These are phyloP conservation scores for Axis porcinus DNA, from an alignment of 2,113 vertebrate species.

Conservation along the genomic window DNA sequence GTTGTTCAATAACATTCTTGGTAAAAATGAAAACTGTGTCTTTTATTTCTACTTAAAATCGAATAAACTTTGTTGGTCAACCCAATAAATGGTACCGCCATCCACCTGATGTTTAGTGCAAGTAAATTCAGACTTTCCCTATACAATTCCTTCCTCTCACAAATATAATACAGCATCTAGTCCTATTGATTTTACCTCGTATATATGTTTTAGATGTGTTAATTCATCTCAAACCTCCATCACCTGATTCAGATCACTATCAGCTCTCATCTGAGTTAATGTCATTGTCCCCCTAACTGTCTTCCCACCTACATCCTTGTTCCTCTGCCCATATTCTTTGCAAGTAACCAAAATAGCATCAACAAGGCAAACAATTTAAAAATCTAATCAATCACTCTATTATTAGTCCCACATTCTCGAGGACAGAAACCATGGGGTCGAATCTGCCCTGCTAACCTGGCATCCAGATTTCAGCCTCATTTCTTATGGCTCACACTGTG, in stretches of 20 bases:
- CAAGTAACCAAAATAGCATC: background rate
- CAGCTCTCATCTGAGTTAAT: background rate
- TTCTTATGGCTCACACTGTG: accelerated
- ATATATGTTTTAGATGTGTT: background rate
- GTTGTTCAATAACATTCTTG: background rate
- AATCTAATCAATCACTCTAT: background rate
- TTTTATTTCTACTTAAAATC: background rate
- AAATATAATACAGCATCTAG: background rate
- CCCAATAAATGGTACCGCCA: background rate
- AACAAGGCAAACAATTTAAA: background rate
- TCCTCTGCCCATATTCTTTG: background rate
- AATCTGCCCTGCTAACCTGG: accelerated
- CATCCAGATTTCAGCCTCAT: background rate
- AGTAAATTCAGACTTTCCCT: background rate
- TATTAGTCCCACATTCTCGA: background rate
- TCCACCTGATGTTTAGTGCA: background rate
- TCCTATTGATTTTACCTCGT: background rate
- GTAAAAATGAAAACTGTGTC: background rate
- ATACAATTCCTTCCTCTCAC: background rate
- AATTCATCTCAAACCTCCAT: background rate
- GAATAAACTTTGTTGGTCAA: background rate
- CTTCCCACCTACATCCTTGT: background rate
- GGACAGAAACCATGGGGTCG: background rate
- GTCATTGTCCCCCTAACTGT: background rate
- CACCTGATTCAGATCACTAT: background rate